Evolutionary conservation across 92 coral and sea anemone genomes (phyloP).

Genomic region (Virgularia gustaviana): DNA sequence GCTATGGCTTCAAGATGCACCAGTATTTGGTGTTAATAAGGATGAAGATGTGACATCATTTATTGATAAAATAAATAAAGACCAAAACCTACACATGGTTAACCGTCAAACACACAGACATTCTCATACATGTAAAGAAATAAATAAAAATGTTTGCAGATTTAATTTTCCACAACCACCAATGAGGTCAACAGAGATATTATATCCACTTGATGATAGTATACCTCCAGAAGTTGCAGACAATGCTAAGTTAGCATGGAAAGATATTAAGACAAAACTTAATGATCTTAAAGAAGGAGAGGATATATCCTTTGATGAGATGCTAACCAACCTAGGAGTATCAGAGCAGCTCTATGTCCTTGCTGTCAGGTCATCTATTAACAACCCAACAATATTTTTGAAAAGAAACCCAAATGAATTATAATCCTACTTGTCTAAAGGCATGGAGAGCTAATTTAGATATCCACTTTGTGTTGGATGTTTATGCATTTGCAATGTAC

Average conservation of each 20-base stretch:
- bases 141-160: conserved; percentile 22
- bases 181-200: conserved; percentile 24
- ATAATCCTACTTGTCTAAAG: too few relatives aligned
- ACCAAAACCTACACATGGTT: conserved; percentile 25
- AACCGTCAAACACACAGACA: conserved; percentile 38
- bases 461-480: conserved; percentile 58
- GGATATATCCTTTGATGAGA: conserved; percentile 15
- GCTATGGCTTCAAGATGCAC: conserved; percentile 45
- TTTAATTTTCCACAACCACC: conserved; percentile 37
- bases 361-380: conserved; percentile 17
- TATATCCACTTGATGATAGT: conserved; percentile 2
- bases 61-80: conserved; percentile 21
- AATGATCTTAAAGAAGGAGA: conserved; percentile 22
- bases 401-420: conserved; percentile 60
- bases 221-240: not conserved
- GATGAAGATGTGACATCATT: conserved; percentile 36
- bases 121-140: conserved; percentile 35
- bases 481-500: conserved; percentile 58
- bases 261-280: conserved; percentile 14
- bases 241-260: conserved; percentile 8
- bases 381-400: conserved; percentile 49
- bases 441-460: conserved; percentile 76
- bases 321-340: conserved; percentile 5
- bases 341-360: conserved; percentile 13
- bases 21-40: conserved; percentile 29